These are phyloP conservation scores for Protonemura montana DNA, from an alignment of 2,888 invertebrate species.

Conservation along the genomic window DNA sequence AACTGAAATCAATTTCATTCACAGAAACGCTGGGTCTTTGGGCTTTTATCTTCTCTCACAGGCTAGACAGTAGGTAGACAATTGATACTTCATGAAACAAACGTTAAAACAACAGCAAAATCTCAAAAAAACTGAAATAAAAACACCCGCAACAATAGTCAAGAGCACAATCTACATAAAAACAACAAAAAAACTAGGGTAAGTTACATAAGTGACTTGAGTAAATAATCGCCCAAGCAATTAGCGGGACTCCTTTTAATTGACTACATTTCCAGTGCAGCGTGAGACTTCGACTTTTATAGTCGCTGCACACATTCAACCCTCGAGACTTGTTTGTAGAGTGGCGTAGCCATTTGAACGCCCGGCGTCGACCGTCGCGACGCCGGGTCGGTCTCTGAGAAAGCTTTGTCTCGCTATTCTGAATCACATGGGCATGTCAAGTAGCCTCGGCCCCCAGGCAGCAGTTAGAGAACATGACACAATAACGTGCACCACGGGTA, in stretches of 20 bases:
- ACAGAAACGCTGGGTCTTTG: too few species aligned
- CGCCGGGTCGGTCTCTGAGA: not conserved
- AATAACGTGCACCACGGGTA: not conserved
- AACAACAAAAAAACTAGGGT: not conserved
- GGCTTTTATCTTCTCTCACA: too few species aligned
- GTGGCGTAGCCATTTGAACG: constrained; percentile 19
- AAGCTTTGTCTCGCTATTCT: not conserved
- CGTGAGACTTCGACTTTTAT: not conserved
- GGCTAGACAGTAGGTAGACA: too few species aligned
- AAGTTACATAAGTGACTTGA: not conserved
- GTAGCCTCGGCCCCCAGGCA: not conserved
- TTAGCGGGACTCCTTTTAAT: not conserved
- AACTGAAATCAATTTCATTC: too few species aligned
- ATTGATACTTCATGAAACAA: not conserved
- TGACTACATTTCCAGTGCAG: not conserved
- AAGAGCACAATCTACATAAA: not conserved
- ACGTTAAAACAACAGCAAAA: not conserved
- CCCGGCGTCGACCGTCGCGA: not conserved
- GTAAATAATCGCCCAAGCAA: not conserved
- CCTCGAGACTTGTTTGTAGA: constrained; percentile 7
- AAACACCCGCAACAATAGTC: not conserved
- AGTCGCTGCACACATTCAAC: not conserved
- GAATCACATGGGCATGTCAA: not conserved
- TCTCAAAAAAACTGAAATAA: not conserved
- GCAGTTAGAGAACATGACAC: not conserved